These are phyloP conservation scores for Poecilia wingei DNA, from an alignment of 2,797 vertebrate genomes.

Conservation along the genomic window DNA sequence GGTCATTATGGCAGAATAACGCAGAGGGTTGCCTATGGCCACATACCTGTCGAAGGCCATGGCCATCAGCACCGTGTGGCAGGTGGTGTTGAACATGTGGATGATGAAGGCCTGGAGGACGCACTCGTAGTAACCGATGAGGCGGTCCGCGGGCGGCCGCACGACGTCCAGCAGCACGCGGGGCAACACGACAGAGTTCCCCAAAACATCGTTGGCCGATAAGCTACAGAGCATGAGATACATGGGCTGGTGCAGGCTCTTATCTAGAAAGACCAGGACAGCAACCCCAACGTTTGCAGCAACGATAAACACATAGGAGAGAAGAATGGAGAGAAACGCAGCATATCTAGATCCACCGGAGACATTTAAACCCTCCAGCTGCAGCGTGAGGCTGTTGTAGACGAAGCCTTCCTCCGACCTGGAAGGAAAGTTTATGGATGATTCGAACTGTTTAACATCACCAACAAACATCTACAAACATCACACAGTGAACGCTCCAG, in stretches of 20 bases:
- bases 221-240: conserved; percentile 84
- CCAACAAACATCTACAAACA: background rate
- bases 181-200: conserved; percentile 70
- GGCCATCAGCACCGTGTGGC: conserved; percentile 9
- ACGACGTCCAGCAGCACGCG: conserved; percentile 79
- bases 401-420: conserved; percentile 59
- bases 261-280: conserved; percentile 28
- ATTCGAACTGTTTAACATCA: background rate
- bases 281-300: conserved; percentile 45
- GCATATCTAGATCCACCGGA: conserved; percentile 16
- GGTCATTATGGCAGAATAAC: conserved; percentile 8
- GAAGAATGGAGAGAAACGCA: conserved; percentile 40
- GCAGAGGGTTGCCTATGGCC: conserved; percentile 13
- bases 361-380: conserved; percentile 56
- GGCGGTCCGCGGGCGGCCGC: conserved; percentile 66
- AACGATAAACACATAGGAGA: conserved; percentile 52
- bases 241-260: conserved; percentile 82
- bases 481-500: background rate
- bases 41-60: conserved; percentile 20
- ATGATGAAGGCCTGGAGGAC: conserved; percentile 77
- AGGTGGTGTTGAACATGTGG: background rate
- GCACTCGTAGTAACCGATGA: conserved; percentile 80
- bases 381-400: conserved; percentile 48
- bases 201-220: conserved; percentile 73
- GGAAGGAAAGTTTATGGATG: background rate